Evolutionary conservation across 2,113 vertebrate species (phyloP), one percentile per base, ranked within the genome.

Genomic region (Leiothrix lutea): DNA sequence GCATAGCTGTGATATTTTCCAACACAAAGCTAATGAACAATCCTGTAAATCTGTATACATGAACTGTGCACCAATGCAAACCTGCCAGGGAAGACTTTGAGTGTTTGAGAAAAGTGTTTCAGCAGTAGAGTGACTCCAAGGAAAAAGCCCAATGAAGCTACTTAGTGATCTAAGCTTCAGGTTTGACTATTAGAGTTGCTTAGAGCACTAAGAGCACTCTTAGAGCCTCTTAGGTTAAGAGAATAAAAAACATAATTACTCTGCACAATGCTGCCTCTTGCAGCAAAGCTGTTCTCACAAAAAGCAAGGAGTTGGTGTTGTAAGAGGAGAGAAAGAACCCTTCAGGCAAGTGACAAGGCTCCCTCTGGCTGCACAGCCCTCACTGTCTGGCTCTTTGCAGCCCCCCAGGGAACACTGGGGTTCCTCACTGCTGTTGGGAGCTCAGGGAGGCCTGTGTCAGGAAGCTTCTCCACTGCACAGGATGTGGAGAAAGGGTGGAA

Each of bases 141-240:
- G 15, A 77, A 92, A 66, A 87, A 67, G 73, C 67, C 88, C 42
- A 42, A 38, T 48, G 79, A 92, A 95, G 82, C 67, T 96, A 53
- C 92, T 96, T 88, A 95, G 47, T 62, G 47, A 93, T 80, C 85
- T 95, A 77, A 97, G 92, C 92, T 94, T 74, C 65, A 78, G 71
- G 60, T 90, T 80, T 88, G 79, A 88, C 82, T 85, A 88, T 70
- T 67, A 80, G 58, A 50, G 50, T 93, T 94, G 70, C 93, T 95
- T 77, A 90, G 62, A 53, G 38, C 64, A 84, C 86, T 95, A 92
- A 92, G 75, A 92, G 79, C 67, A 83, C 81, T 73, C 86, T 65
- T 54, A 92, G 79, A 92, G 64, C 79, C 75, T 88, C 74, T 94
- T 90, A 96, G 45, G 56, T 83, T 88, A 92, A 92, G 62, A 81